Evolutionary conservation across 37 sponge, comb jelly and placozoan species (phyloP).

Genomic region (Geodia barretti): DNA sequence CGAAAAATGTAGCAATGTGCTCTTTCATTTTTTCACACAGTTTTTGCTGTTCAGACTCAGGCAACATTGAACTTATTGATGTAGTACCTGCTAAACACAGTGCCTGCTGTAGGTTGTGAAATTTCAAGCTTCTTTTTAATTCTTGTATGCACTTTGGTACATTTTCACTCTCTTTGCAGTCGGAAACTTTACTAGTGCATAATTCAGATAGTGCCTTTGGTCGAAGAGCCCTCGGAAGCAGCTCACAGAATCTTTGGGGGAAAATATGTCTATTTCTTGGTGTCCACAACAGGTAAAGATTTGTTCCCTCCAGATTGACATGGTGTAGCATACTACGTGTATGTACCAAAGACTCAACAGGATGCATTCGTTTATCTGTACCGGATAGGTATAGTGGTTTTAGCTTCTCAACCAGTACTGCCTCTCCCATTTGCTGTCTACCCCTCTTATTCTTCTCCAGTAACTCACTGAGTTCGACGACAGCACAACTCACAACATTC

Average conservation of each 20-base stretch:
- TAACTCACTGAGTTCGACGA: background rate
- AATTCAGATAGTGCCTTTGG: background rate
- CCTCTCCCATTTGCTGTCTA: background rate
- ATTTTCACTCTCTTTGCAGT: background rate
- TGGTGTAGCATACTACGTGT: background rate
- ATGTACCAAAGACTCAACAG: background rate
- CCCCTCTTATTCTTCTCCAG: background rate
- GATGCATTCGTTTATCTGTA: background rate
- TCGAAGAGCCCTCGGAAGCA: background rate
- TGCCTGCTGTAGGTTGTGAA: background rate
- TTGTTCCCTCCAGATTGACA: background rate
- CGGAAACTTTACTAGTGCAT: background rate
- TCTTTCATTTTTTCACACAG: background rate
- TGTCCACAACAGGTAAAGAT: background rate
- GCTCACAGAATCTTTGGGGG: background rate
- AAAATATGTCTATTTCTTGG: background rate
- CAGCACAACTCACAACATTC: background rate
- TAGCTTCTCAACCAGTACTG: background rate
- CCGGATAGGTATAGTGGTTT: slow-evolving; percentile 28
- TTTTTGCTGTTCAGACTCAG: background rate
- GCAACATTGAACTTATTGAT: background rate
- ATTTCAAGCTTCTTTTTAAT: background rate
- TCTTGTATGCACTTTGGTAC: background rate
- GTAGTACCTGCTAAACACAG: background rate
- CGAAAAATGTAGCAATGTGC: background rate